A percentile compares a stretch with the other conserved stretches of the same genome.
These are phyloP conservation scores for Xestobium rufovillosum DNA, from an alignment of 2,888 invertebrate species.

Conservation along the genomic window DNA sequence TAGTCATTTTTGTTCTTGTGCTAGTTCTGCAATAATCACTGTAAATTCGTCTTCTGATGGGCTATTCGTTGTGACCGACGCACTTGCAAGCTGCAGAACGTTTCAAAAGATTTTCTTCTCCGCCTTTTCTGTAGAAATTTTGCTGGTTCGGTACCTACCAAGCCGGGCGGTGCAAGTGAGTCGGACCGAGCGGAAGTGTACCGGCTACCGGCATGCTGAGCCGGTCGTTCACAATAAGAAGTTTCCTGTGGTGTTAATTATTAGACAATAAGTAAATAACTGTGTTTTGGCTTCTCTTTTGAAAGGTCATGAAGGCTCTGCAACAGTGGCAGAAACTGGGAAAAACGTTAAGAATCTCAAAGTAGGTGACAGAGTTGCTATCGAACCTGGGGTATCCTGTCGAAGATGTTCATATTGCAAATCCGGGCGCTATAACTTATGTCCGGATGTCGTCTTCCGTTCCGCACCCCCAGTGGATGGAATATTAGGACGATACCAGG, in stretches of 20 bases:
- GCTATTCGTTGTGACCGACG: no score
- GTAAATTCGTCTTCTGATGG: no score
- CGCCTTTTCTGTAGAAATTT: no score
- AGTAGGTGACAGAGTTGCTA: slow-evolving; percentile 39
- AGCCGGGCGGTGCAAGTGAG: no score
- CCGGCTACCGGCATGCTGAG: no score
- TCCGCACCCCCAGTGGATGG: background rate
- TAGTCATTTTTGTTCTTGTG: no score
- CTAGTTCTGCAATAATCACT: no score
- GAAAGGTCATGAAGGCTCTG: slow-evolving; percentile 89
- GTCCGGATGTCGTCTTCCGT: background rate
- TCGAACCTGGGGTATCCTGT: slow-evolving; percentile 3
- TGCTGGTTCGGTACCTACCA: no score
- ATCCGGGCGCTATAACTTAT: slow-evolving; percentile 1
- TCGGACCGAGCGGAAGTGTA: no score
- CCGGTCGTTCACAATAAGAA: no score
- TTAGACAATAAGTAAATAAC: slow-evolving; percentile 4
- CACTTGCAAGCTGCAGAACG: no score
- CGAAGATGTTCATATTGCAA: background rate
- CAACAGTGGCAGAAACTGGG: slow-evolving; percentile 69
- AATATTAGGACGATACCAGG: background rate
- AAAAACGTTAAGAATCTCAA: slow-evolving; percentile 60
- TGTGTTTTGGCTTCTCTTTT: slow-evolving; percentile 47
- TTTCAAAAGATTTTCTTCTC: no score
- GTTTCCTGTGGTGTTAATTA: slow-evolving; percentile 17